Conservation (phyloP, 2,888 invertebrate genomes). For the Ophion ventricosus region DNA sequence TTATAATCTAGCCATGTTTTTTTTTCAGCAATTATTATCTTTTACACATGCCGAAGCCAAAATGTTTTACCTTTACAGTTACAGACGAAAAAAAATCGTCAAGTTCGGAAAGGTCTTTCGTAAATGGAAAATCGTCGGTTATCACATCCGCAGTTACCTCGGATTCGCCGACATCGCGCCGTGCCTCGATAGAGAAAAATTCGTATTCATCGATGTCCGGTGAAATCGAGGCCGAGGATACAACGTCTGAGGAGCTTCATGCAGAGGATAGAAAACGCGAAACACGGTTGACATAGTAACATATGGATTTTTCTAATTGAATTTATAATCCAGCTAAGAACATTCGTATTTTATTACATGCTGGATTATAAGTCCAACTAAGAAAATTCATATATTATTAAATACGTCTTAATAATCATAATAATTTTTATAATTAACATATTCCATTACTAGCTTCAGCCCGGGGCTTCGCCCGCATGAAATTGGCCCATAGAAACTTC, state of each 20-base stretch:
- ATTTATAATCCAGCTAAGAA: too few relatives aligned
- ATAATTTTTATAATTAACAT: not conserved
- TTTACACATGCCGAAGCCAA: too few relatives aligned
- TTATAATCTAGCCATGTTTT: too few relatives aligned
- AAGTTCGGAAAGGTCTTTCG: not conserved
- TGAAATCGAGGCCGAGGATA: constrained; percentile 52
- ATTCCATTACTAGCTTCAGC: too few relatives aligned
- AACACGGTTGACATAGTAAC: not conserved
- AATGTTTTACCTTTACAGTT: not conserved
- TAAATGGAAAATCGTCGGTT: constrained; percentile 7
- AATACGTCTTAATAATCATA: too few relatives aligned
- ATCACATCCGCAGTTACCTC: constrained; percentile 35
- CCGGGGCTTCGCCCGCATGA: too few relatives aligned
- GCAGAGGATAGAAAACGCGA: constrained; percentile 20
- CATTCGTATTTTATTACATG: too few relatives aligned
- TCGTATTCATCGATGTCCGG: constrained; percentile 55
- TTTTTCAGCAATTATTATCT: too few relatives aligned
- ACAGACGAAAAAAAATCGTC: not conserved
- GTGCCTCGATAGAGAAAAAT: not conserved
- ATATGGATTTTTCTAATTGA: too few relatives aligned
- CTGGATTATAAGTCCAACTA: too few relatives aligned
- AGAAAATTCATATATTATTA: too few relatives aligned
- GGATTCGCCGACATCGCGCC: constrained; percentile 18
- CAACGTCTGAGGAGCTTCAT: constrained; percentile 42
- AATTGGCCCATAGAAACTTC: too few relatives aligned